Percentiles rank a stretch among this genome's conserved stretches.
phyloP scores from a whole-genome alignment of 2,797 vertebrate species.

The Aphelocoma californica region DNA sequence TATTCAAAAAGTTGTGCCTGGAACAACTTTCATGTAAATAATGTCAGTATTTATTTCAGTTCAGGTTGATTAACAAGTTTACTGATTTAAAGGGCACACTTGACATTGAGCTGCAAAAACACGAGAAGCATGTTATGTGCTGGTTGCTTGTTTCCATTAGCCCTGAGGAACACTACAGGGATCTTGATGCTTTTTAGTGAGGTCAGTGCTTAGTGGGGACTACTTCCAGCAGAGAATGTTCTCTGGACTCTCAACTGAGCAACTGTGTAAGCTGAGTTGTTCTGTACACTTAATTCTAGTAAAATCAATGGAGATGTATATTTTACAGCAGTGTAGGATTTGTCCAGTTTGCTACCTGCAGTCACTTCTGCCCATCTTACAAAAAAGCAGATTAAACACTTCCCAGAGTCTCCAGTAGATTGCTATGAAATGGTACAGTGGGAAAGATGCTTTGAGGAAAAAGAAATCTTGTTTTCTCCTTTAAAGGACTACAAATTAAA shows the following conservation, averaged over 20 bases:
- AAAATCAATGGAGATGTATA: not conserved
- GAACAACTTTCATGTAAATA: conserved; percentile 30
- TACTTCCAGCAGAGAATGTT: not conserved
- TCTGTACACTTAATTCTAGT: not conserved
- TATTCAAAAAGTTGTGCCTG: conserved; percentile 15
- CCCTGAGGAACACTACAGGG: not conserved
- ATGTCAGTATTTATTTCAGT: conserved; percentile 40
- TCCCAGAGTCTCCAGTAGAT: not conserved
- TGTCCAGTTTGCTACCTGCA: not conserved
- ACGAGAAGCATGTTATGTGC: not conserved
- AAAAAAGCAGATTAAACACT: not conserved
- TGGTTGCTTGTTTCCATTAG: conserved; percentile 3
- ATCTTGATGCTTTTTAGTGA: not conserved
- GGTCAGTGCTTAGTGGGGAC: not conserved
- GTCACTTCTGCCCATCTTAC: not conserved
- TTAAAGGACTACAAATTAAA: not conserved
- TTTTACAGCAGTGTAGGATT: not conserved
- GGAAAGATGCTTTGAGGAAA: not conserved
- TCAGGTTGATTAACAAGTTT: conserved; percentile 31
- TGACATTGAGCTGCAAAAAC: conserved; percentile 5
- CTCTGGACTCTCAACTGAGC: not conserved
- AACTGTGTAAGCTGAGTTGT: not conserved
- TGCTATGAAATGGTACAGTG: not conserved
- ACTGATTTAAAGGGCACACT: not conserved
- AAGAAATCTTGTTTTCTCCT: not conserved